Base-by-base conservation (phyloP, 2,113 vertebrate genomes). In the Canis aureus region DNA sequence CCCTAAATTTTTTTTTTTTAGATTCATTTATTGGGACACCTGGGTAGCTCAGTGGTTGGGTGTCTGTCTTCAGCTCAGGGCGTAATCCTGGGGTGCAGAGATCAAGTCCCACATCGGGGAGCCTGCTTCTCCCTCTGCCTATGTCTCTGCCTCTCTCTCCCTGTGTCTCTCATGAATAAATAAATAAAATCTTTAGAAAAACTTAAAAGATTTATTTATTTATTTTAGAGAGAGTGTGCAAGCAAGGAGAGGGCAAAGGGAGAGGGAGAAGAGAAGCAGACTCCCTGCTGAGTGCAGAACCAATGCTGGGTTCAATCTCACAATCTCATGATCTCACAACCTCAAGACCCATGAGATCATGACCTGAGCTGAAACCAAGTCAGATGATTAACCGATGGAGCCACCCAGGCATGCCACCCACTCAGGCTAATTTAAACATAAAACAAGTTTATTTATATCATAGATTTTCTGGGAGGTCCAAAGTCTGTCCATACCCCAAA, bases 401-500 rank as follows among this genome's bases (percentile, higher is more conserved):
- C 32, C 67, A 19, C 67, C 67, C 17, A 69, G 17, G 67, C 32
- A 69, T 15, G 32, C 67, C 67, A 35, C 16, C 32, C n/a, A 84
- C 69, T 85, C 16, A 89, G 43, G 35, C 81, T 91, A 62, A 60
- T 81, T 87, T 66, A 95, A 96, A 82, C 66, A 89, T 93, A 83
- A 96, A 90, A 79, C n/a, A 88, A 66, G 3, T 60, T 93, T 73
- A 51, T 93, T 93, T 89, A 83, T 2, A 25, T 90, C n/a, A 90
- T 53, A 81, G 35, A 71, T 35, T 79, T 12, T 76, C 25, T 71
- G 12, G 29, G 69, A 78, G 60, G 49, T n/a, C 81, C 27, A 91
- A 51, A 94, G n/a, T 17, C 22, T 74, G 8, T 84, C 20, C 25
- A 38, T 49, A 29, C 7, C 74, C 43, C 43, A 88, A 55, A 25